These are phyloP conservation scores for Vanacampus margaritifer DNA, from an alignment of 2,113 vertebrate species.

Conservation along the genomic window DNA sequence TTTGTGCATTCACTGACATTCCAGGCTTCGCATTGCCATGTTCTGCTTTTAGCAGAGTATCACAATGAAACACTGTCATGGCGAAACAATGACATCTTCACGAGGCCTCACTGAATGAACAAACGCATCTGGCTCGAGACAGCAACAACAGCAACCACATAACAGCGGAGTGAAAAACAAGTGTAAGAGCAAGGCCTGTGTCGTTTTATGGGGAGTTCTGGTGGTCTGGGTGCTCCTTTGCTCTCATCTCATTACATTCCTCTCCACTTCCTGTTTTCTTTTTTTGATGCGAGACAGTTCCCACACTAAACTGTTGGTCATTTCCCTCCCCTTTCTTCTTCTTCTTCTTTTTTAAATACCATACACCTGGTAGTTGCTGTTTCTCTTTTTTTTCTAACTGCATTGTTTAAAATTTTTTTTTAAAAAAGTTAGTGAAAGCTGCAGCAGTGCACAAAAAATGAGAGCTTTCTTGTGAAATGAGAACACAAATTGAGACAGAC, in stretches of 20 bases:
- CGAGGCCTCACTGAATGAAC: conserved; percentile 60
- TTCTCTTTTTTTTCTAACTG: background rate
- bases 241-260: conserved; percentile 55
- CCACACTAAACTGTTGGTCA: conserved; percentile 60
- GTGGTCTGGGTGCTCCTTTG: conserved; percentile 49
- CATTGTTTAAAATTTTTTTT: too few species aligned
- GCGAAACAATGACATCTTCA: conserved; percentile 67
- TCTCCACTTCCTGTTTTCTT: conserved; percentile 59
- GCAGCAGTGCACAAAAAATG: background rate
- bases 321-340: conserved; percentile 27
- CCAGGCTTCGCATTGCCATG: conserved; percentile 21
- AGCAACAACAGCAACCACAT: conserved; percentile 59
- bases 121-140: conserved; percentile 58
- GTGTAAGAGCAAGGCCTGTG: conserved; percentile 40
- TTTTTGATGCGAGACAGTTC: conserved; percentile 59
- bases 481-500: conserved; percentile 14
- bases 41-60: conserved; percentile 42
- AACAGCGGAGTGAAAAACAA: conserved; percentile 43
- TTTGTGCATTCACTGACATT: conserved; percentile 43
- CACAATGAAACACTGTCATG: conserved; percentile 58
- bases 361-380: conserved; percentile 21
- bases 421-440: too few species aligned
- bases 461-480: conserved; percentile 7
- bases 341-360: conserved; percentile 9
- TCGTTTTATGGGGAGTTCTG: conserved; percentile 38